A percentile compares a stretch with the other conserved stretches of the same genome.
phyloP scores from a whole-genome alignment of 1,140 invertebrate genomes.

The Papilio dardanus region DNA sequence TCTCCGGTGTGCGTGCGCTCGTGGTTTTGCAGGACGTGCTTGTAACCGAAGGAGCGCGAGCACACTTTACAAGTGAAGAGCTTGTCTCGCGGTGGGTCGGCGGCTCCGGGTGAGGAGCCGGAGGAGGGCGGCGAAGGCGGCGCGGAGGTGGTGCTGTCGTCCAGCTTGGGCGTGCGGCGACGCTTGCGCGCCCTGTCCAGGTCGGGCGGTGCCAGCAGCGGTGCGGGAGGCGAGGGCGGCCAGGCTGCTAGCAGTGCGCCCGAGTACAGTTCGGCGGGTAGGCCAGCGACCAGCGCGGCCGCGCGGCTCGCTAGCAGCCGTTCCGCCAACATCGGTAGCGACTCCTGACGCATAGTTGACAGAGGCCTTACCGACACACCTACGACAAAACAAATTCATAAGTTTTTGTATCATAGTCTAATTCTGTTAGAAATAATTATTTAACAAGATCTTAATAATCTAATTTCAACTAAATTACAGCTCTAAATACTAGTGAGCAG shows the following conservation, averaged over 20 bases:
- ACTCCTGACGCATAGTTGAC: conserved; percentile 78
- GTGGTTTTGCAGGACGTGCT: conserved; percentile 97
- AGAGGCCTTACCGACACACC: conserved; percentile 80
- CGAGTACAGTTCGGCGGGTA: conserved; percentile 78
- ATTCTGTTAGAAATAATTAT: background rate
- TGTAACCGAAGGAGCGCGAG: conserved; percentile 94
- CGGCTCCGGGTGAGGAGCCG: conserved; percentile 76
- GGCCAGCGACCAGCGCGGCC: conserved; percentile 75
- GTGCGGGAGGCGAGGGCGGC: conserved; percentile 75
- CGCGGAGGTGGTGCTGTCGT: conserved; percentile 59
- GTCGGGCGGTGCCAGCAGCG: conserved; percentile 71
- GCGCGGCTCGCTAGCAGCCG: conserved; percentile 76
- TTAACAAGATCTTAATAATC: too few relatives aligned
- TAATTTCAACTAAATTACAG: background rate
- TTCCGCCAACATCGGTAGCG: conserved; percentile 76
- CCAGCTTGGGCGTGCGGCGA: conserved; percentile 71
- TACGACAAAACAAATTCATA: conserved; percentile 50
- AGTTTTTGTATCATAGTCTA: background rate
- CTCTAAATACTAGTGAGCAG: background rate
- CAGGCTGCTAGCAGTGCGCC: conserved; percentile 76
- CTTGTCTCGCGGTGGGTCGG: conserved; percentile 84
- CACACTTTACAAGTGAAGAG: conserved; percentile 95
- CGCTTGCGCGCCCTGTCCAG: conserved; percentile 78
- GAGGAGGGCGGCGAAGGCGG: conserved; percentile 76
- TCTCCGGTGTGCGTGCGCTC: conserved; percentile 98